These are phyloP conservation scores for Zygogramma bicolorata DNA, from an alignment of 2,888 invertebrate species.

Conservation along the genomic window DNA sequence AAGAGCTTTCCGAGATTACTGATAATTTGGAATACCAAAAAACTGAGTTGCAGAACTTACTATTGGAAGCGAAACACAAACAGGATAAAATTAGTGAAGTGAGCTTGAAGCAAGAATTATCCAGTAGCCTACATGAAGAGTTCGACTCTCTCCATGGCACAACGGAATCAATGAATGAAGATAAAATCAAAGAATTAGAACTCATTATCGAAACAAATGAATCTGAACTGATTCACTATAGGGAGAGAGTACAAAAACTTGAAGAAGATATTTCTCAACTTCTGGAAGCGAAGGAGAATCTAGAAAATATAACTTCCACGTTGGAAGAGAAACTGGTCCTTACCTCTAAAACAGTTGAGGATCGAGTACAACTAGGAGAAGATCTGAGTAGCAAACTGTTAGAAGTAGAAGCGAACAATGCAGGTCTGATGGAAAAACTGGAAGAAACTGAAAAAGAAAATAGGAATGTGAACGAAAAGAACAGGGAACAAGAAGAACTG, in stretches of 20 bases:
- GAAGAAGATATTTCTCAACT: conserved; percentile 75
- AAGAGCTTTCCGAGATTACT: conserved; percentile 56
- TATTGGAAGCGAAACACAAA: conserved; percentile 49
- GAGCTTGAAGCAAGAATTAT: conserved; percentile 56
- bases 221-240: conserved; percentile 74
- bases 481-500: conserved; percentile 47
- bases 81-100: conserved; percentile 59
- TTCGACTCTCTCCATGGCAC: conserved; percentile 39
- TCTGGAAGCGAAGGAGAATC: conserved; percentile 72
- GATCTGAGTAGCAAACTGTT: conserved; percentile 74
- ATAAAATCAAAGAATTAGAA: conserved; percentile 81
- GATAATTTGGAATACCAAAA: conserved; percentile 62
- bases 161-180: conserved; percentile 66
- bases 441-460: conserved; percentile 66
- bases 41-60: conserved; percentile 59
- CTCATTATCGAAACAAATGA: conserved; percentile 81
- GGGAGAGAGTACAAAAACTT: conserved; percentile 74
- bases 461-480: conserved; percentile 51
- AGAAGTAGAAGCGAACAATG: conserved; percentile 74
- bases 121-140: conserved; percentile 53
- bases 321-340: conserved; percentile 73
- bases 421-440: conserved; percentile 72
- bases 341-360: conserved; percentile 68
- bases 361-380: conserved; percentile 74
- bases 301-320: conserved; percentile 74